Conservation (phyloP, 1,140 invertebrate genomes). For the Drosophila mojavensis region DNA sequence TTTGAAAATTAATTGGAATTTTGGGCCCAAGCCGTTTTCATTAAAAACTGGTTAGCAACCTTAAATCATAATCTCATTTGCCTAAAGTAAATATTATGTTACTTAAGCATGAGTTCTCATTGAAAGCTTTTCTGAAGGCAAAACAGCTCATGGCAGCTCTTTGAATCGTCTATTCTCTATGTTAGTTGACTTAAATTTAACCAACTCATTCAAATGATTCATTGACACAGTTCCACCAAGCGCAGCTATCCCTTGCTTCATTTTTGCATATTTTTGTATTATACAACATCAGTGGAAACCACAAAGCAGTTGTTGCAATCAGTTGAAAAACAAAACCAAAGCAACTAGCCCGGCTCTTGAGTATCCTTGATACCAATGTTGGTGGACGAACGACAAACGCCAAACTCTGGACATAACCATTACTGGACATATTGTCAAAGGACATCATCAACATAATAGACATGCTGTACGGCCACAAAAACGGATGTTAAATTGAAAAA, state of each 20-base stretch:
- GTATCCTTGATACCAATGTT: slow-evolving; percentile 38
- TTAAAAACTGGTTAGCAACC: too few relatives aligned
- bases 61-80: too few relatives aligned
- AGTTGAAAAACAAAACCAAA: slow-evolving; percentile 30
- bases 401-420: slow-evolving; percentile 42
- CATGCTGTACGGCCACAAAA: slow-evolving; percentile 66
- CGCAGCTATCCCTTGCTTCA: too few relatives aligned
- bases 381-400: slow-evolving; percentile 34
- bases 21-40: too few relatives aligned
- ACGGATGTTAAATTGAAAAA: slow-evolving; percentile 74
- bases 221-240: slow-evolving; percentile 9
- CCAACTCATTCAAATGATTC: slow-evolving; percentile 16
- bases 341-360: slow-evolving; percentile 4
- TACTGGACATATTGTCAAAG: slow-evolving; percentile 65
- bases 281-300: slow-evolving; percentile 4
- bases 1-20: too few relatives aligned
- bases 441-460: slow-evolving; percentile 76
- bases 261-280: background rate
- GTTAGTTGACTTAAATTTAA: background rate
- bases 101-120: too few relatives aligned
- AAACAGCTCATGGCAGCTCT: too few relatives aligned
- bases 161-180: too few relatives aligned
- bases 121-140: too few relatives aligned
- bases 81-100: too few relatives aligned
- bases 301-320: slow-evolving; percentile 35